phyloP scores from a whole-genome alignment of 2,888 invertebrate genomes.

The Fragum whitleyi region DNA sequence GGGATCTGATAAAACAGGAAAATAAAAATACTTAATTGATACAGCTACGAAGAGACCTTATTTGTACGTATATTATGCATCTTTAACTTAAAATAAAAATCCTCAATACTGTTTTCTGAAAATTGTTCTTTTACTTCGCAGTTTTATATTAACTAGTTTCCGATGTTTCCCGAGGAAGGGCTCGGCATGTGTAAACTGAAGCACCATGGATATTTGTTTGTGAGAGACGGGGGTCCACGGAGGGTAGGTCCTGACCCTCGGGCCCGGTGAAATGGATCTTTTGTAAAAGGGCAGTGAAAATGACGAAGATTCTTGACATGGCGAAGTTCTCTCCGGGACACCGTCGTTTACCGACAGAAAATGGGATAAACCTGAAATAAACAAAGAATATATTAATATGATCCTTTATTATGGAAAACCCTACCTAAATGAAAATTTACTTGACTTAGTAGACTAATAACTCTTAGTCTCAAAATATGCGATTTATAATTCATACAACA shows the following conservation, averaged over 20 bases:
- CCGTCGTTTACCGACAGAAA: conserved; percentile 57
- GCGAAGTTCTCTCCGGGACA: conserved; percentile 63
- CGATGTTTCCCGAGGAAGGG: conserved; percentile 13
- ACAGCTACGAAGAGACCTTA: too few species aligned
- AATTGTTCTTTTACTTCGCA: not conserved
- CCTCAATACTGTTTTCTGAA: too few species aligned
- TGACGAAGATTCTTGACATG: conserved; percentile 52
- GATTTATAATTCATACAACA: too few species aligned
- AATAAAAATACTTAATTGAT: too few species aligned
- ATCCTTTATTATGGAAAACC: too few species aligned
- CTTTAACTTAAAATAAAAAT: too few species aligned
- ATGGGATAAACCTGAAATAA: conserved; percentile 58
- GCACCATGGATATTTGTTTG: conserved; percentile 52
- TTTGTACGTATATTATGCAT: too few species aligned
- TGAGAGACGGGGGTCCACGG: conserved; percentile 56
- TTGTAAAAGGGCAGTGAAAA: conserved; percentile 51
- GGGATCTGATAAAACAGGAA: too few species aligned
- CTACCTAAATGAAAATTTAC: too few species aligned
- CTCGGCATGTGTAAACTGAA: conserved; percentile 50
- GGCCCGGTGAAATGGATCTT: conserved; percentile 49
- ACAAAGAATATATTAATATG: too few species aligned
- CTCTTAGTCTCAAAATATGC: too few species aligned
- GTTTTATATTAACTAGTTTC: not conserved
- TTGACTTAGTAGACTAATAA: too few species aligned
- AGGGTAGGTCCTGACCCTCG: conserved; percentile 50